Evolutionary conservation across 2,888 invertebrate species (phyloP), one percentile per base, ranked within the genome.

Genomic region (Drosophila mettleri): DNA sequence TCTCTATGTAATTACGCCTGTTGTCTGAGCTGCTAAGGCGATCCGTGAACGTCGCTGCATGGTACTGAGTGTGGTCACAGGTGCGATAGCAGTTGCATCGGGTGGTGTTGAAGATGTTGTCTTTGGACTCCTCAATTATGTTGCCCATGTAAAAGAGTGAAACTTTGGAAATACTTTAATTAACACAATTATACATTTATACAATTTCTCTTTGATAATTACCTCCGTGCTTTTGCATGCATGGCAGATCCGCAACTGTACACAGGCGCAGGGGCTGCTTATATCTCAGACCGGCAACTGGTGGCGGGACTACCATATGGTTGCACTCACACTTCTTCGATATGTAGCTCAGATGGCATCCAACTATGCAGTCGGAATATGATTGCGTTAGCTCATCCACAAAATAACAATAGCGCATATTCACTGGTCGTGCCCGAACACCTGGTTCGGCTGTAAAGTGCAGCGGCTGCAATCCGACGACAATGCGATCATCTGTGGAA

Each of bases 31-130:
- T 33, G 14, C 41, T 20, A 3, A 69, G 38, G 1, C 45, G 43
- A 24, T 88, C 87, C 16, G 80, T 82, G 43, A 77, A 74, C 0
- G 72, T 66, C 0, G 77, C 65, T 4, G 89, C 69, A 22, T 79
- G 80, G 39, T 90, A 89, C 46, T 86, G 80, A 1, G 81, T 80
- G 20, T 80, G 79, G 58, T 81, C 71, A 27, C 89, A 90, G 55
- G 74, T 76, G 8, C 89, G 90, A 58, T 69, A 89, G 34, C 89
- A 90, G 3, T 78, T 54, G 20, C 89, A 89, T 33, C 86, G 66
- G 12, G 74, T 59, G 5, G 81, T 86, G 5, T 62, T 71, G 2
- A 81, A 84, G 7, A 70, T 18, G 16, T 74, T 55, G 6, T 75
- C 69, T 1, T 27, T 18, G 3, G 77, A 78, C 46, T 85, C 84